Conservation (phyloP, 2,113 vertebrate genomes). For the Mustela lutreola region DNA sequence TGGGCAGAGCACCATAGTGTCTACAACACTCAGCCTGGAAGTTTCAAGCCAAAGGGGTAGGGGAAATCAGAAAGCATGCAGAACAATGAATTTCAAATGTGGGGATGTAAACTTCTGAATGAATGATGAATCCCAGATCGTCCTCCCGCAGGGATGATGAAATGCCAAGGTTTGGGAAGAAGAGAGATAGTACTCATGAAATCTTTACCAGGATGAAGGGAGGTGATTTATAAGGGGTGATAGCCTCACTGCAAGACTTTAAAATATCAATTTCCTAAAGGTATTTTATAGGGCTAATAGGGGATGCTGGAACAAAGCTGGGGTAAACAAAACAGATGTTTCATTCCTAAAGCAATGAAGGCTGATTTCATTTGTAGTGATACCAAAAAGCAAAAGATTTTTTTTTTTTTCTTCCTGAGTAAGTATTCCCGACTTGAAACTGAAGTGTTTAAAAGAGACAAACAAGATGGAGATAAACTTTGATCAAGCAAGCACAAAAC, state of each 20-base stretch:
- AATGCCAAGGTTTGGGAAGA: background rate
- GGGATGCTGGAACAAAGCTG: background rate
- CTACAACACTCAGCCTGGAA: background rate
- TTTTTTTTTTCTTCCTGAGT: background rate
- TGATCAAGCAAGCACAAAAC: conserved; percentile 71
- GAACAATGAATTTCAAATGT: background rate
- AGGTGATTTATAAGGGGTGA: background rate
- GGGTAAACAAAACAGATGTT: background rate
- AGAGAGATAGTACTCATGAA: background rate
- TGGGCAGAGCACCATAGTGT: background rate
- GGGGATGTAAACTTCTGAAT: background rate
- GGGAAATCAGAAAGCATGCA: background rate
- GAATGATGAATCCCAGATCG: background rate
- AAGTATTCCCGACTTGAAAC: background rate
- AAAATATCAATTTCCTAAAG: background rate
- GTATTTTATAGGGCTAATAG: background rate
- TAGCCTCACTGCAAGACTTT: background rate
- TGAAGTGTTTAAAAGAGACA: conserved; percentile 53
- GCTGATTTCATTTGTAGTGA: background rate
- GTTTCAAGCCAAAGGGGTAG: background rate
- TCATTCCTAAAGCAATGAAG: conserved; percentile 43
- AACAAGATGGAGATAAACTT: conserved; percentile 60
- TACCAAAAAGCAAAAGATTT: background rate
- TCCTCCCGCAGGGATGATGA: background rate
- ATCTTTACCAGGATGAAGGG: background rate